Evolutionary conservation across 2,113 vertebrate species (phyloP), one percentile per base, ranked within the genome.

Genomic region (Nipponia nippon): DNA sequence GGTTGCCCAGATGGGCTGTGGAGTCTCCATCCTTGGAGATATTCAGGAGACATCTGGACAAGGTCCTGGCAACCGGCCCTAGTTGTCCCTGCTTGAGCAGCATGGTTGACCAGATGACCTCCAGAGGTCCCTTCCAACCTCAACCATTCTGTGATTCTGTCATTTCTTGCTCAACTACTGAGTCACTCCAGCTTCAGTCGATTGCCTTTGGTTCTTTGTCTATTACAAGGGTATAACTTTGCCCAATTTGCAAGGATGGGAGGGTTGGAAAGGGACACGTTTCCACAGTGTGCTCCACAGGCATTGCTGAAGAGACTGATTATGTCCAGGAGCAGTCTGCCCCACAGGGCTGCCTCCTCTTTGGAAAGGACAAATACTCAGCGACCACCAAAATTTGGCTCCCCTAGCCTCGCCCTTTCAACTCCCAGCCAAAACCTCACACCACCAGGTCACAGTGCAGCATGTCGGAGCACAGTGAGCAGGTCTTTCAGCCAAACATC

Each of bases 381-480:
- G 23, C 0, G 1, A 76, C 19, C 44, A 79, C 23, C 29, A 67
- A 47, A 40, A 56, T 3, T 8, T 22, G 25, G 23, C 14, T 38
- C 7, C 26, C 7, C 26, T 38, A 47, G 61, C 18, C 42, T 30
- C 6, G 0, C 34, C 13, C 34, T 58, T 90, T 72, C 47, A 49
- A 17, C 11, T 66, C 29, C 40, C 46, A 95, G 52, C 7, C 36
- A 52, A 72, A 79, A 87, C 46, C 44, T 65, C 2, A 2, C 16
- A 19, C 25, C 36, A 34, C 5, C 0, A 0, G 15, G 32, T 40
- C 47, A 69, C 42, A 63, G 53, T 9, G 23, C 69, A 89, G 44
- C 2, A 53, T 2, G 20, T 26, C 0, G 0, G 36, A 34, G 30
- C 11, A 42, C 23, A 63, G 42, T 1, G 0, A 72, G 34, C 13